Evolutionary conservation across 2,797 vertebrate species (phyloP).

Genomic region (Psittacula echo): DNA sequence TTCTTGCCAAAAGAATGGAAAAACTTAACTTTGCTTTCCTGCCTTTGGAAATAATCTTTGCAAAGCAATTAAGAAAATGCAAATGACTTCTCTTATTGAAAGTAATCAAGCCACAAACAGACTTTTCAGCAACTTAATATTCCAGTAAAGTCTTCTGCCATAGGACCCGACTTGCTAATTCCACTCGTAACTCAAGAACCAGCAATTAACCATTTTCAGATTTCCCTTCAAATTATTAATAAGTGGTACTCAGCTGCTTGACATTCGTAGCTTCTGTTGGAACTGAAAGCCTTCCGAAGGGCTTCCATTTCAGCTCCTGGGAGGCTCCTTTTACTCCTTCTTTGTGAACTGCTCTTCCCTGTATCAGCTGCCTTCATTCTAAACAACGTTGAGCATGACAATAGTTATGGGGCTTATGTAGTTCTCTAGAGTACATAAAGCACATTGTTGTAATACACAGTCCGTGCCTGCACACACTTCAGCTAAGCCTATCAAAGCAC

Average conservation of each 20-base stretch:
- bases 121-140: slow-evolving; percentile 62
- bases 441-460: not conserved
- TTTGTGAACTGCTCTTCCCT: not conserved
- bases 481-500: not conserved
- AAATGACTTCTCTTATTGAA: slow-evolving; percentile 39
- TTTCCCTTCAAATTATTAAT: slow-evolving; percentile 62
- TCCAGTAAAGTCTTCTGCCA: slow-evolving; percentile 48
- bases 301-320: not conserved
- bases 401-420: not conserved
- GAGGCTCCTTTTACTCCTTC: not conserved
- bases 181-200: slow-evolving; percentile 42
- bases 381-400: not conserved
- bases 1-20: not conserved
- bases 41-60: slow-evolving; percentile 37
- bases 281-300: slow-evolving; percentile 24
- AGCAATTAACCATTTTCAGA: slow-evolving; percentile 67
- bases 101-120: slow-evolving; percentile 49
- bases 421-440: not conserved
- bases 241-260: slow-evolving; percentile 54
- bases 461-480: not conserved
- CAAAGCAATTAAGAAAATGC: slow-evolving; percentile 58
- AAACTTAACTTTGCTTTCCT: slow-evolving; percentile 35
- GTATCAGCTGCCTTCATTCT: not conserved
- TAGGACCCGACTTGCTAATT: slow-evolving; percentile 52
- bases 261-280: slow-evolving; percentile 8